Base-by-base conservation (phyloP, 1,140 invertebrate genomes). In the Drosophila parvula region DNA sequence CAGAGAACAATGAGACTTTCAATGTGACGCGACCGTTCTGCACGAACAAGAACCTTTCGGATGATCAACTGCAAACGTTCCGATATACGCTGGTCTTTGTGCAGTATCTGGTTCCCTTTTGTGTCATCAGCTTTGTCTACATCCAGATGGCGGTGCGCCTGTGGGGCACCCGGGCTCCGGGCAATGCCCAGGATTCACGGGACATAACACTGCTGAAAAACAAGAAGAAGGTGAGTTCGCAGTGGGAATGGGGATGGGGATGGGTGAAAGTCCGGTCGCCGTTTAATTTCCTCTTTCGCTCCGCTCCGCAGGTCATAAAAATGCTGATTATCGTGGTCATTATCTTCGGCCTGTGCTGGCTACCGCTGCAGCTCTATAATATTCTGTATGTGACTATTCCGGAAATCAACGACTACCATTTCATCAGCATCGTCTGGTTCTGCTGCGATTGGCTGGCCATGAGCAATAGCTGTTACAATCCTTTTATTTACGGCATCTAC, bases 381-480 rank as follows among this genome's bases (percentile, higher is more conserved):
- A 94, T 96, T 74, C 92, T 96, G 40, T 94, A 95, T 74, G 94
- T 95, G 45, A 94, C 95, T 44, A 94, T 95, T 80, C 94, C 95
- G 27, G 92, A 94, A 67, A 95, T 96, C 58, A 96, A 96, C 83
- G 93, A 94, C 95, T 96, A 96, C 90, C 93, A 93, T 65, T 96
- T 96, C 83, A 96, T 96, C 62, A 96, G 96, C 85, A 95, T 96
- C 9, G 94, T 96, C 51, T 96, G 94, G 93, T 97, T 97, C 88
- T 96, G 95, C 88, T 96, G 94, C 81, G 96, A 97, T 91, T 97
- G 96, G 96, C 91, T 97, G 68, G 96, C 96, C 1, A 97, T 97
- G 96, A 96, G 95, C 74, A 97, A 97, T 90, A 96, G 96, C 48
- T 97, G 96, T 81, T 96, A 96, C 89, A 97, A 97, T 92, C 96